Percentiles rank a stretch among this genome's conserved stretches.
Evolutionary conservation across 2,888 invertebrate species (phyloP).

Genomic region (Pyrrhia umbra): DNA sequence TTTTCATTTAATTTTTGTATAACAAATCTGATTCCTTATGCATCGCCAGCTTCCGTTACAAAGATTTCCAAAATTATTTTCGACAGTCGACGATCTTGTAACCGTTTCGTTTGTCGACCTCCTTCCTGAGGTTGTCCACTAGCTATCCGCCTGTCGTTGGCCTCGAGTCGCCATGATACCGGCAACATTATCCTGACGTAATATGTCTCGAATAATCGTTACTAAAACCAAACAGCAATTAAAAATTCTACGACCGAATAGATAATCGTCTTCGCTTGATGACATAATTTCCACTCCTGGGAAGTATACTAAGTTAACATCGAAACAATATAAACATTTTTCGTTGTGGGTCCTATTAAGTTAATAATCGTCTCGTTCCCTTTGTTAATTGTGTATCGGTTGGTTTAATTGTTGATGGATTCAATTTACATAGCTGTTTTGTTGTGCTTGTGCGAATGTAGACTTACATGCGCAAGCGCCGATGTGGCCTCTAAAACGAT

Average conservation of each 20-base stretch:
- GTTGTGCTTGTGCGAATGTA: slow-evolving; percentile 62
- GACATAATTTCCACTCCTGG: slow-evolving; percentile 32
- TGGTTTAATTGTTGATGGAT: slow-evolving; percentile 49
- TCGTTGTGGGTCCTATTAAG: slow-evolving; percentile 2
- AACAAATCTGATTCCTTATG: background rate
- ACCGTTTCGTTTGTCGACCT: slow-evolving; percentile 61
- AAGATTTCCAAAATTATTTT: slow-evolving; percentile 47
- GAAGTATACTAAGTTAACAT: slow-evolving; percentile 35
- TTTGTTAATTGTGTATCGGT: slow-evolving; percentile 25
- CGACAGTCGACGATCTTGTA: slow-evolving; percentile 60
- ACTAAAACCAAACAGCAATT: slow-evolving; percentile 51
- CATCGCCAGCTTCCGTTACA: slow-evolving; percentile 32
- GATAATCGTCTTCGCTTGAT: slow-evolving; percentile 37
- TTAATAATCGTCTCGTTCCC: slow-evolving; percentile 15
- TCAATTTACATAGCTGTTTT: slow-evolving; percentile 61
- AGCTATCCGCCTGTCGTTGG: slow-evolving; percentile 48
- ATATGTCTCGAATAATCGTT: slow-evolving; percentile 49
- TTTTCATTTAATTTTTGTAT: background rate
- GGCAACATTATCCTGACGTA: slow-evolving; percentile 53
- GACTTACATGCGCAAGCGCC: slow-evolving; percentile 65
- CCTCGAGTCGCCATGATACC: slow-evolving; percentile 56
- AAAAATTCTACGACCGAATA: slow-evolving; percentile 52
- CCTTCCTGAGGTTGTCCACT: slow-evolving; percentile 63
- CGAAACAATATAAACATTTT: background rate
- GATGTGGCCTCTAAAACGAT: slow-evolving; percentile 70